Evolutionary conservation across 2,797 vertebrate species (phyloP).

Genomic region (Hylomyscus alleni): DNA sequence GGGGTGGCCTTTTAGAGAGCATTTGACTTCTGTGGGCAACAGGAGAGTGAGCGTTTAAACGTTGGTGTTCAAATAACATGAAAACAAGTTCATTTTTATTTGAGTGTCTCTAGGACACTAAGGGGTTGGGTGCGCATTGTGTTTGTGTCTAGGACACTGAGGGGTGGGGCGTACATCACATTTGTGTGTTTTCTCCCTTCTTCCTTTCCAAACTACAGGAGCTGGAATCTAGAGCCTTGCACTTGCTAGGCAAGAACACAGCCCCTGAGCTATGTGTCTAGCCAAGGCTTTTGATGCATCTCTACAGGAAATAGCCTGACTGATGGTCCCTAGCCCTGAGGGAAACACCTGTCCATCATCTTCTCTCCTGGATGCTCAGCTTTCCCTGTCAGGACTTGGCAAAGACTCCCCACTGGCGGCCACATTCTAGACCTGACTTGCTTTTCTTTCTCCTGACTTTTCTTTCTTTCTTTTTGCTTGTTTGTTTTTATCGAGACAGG

Average conservation of each 20-base stretch:
- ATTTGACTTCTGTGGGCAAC: background rate
- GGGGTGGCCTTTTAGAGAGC: background rate
- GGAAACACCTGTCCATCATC: accelerated
- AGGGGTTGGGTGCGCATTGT: no score
- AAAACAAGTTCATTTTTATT: background rate
- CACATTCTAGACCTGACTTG: background rate
- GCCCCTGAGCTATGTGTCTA: background rate
- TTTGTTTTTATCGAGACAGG: background rate
- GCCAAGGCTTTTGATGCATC: background rate
- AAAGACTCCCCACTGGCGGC: background rate
- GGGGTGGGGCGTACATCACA: no score
- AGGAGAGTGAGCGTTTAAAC: background rate
- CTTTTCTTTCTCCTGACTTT: background rate
- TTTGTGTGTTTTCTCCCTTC: background rate
- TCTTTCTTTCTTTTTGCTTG: background rate
- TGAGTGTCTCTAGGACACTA: background rate
- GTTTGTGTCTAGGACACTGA: background rate
- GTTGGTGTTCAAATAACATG: background rate
- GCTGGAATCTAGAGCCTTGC: background rate
- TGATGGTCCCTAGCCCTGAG: background rate
- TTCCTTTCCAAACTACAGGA: background rate
- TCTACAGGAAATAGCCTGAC: background rate
- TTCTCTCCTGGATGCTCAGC: background rate
- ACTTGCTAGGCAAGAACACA: background rate
- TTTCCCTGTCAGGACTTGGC: background rate